phyloP scores from a whole-genome alignment of 2,888 invertebrate species.

The Syrista parreyssii region DNA sequence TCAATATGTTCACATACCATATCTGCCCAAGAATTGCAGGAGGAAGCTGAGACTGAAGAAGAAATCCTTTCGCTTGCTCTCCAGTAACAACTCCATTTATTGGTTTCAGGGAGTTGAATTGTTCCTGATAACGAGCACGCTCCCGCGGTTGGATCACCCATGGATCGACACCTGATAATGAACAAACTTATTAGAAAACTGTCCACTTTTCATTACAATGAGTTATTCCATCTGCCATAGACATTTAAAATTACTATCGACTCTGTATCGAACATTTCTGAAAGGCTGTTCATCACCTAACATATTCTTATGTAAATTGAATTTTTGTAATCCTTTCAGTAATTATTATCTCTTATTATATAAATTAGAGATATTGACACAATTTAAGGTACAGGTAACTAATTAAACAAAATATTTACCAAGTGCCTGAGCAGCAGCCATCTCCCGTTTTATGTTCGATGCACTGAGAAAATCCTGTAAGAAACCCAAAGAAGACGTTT shows the following conservation, averaged over 20 bases:
- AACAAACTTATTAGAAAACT: neutral
- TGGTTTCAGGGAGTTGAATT: constrained; percentile 90
- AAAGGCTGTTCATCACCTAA: neutral
- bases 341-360: neutral
- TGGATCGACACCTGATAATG: constrained; percentile 72
- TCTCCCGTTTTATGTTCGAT: constrained; percentile 8
- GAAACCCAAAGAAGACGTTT: constrained; percentile 14
- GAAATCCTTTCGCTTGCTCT: constrained; percentile 92
- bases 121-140: constrained; percentile 88
- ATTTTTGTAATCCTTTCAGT: neutral
- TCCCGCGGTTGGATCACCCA: constrained; percentile 92
- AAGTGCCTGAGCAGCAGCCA: constrained; percentile 22
- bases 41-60: constrained; percentile 92
- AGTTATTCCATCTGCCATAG: neutral
- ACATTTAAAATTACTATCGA: neutral
- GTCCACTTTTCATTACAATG: neutral
- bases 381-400: neutral
- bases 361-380: neutral
- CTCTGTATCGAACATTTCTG: neutral
- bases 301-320: neutral
- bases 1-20: constrained; percentile 75
- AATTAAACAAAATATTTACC: constrained; percentile 12
- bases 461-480: neutral
- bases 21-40: constrained; percentile 92
- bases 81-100: constrained; percentile 90